Percentiles rank a stretch among this genome's conserved stretches.
phyloP scores from a whole-genome alignment of 2,797 vertebrate species.

The Mallotus villosus region DNA sequence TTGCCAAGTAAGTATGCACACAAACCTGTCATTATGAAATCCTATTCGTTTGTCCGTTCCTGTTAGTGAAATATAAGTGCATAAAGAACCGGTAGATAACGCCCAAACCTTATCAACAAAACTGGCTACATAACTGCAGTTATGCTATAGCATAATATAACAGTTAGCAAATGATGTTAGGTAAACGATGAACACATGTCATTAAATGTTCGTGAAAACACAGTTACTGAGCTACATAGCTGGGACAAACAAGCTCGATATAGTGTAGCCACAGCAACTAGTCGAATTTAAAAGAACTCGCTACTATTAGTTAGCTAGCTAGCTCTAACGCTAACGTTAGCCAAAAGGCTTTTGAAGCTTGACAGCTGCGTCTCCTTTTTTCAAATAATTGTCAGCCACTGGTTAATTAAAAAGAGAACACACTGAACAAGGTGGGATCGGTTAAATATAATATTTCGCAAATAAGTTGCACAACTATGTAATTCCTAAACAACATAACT shows the following conservation, averaged over 20 bases:
- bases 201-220: background rate
- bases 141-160: background rate
- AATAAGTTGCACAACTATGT: background rate
- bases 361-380: background rate
- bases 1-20: conserved; percentile 9
- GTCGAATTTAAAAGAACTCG: too few species aligned
- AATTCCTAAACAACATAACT: background rate
- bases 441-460: background rate
- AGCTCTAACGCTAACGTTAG: too few species aligned
- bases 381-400: background rate
- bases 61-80: conserved; percentile 17
- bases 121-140: background rate
- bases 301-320: too few species aligned
- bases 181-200: background rate
- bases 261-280: too few species aligned
- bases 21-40: conserved; percentile 72
- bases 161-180: too few species aligned
- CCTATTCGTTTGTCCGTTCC: conserved; percentile 18
- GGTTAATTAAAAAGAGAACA: background rate
- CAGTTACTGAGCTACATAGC: background rate
- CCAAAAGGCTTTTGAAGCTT: background rate
- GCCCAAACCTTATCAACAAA: background rate
- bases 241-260: too few species aligned
- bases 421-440: background rate
- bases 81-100: background rate